Base-by-base conservation (phyloP, 2,113 vertebrate species). In the Bambusicola thoracicus region DNA sequence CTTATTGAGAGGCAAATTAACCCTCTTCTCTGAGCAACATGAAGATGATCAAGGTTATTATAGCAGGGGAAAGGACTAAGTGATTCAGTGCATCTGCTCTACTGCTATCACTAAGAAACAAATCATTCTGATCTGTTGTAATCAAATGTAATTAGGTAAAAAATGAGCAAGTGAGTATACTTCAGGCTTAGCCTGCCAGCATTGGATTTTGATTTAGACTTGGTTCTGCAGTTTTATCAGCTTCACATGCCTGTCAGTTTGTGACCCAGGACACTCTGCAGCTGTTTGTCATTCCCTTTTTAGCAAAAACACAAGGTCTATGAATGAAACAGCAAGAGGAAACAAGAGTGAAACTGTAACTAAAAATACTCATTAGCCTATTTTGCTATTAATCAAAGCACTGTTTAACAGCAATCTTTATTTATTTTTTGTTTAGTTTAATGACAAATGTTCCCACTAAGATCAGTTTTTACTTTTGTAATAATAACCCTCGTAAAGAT, bases 121-220 rank as follows among this genome's bases (percentile, higher is more conserved):
- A 68, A 69, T 76, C 3, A 44, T 79, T 75, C 53, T 62, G 30
- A 48, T 81, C 56, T 81, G 13, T 74, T 65, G 56, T 65, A 51
- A 92, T 90, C 46, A 81, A 85, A 49, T 72, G 24, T 44, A 78
- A 89, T 61, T 92, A 62, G 27, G 36, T 67, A 67, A 95, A 92
- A 90, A 84, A 76, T 24, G 69, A 93, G 5, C 34, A 51, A 81
- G 16, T 16, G 8, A 67, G 22, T 68, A 61, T 41, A 73, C 7
- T 72, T 73, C 62, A 82, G n/a, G 19, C 14, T 78, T 89, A 56
- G 44, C 46, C 44, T 88, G 80, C 16, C 40, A 51, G 34, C 17
- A 68, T 17, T 89, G 73, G 46, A 79, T 93, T 92, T 93, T 53
- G 25, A 48, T 86, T 90, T 62, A 86, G 62, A 76, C 18, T 51